phyloP scores from a whole-genome alignment of 1,140 invertebrate species.

The Drosophila watanabei region DNA sequence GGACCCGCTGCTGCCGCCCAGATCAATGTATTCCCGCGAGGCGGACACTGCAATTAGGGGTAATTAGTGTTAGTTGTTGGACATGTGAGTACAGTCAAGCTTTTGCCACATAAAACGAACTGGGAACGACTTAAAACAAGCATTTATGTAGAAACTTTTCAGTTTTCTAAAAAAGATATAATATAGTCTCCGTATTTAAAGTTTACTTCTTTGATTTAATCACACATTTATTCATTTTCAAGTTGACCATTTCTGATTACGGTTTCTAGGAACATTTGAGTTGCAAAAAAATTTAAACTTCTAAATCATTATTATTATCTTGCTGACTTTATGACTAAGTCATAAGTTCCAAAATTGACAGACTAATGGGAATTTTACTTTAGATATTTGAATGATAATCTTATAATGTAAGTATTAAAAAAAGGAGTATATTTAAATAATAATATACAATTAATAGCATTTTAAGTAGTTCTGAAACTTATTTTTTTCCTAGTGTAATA shows the following conservation, averaged over 20 bases:
- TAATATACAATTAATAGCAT: background rate
- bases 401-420: background rate
- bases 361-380: too few species aligned
- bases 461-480: background rate
- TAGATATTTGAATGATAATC: background rate
- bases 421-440: background rate
- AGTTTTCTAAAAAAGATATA: background rate
- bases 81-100: constrained; percentile 17
- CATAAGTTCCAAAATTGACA: too few species aligned
- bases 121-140: background rate
- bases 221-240: background rate
- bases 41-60: constrained; percentile 71
- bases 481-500: background rate
- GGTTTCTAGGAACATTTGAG: background rate
- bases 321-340: background rate
- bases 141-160: background rate
- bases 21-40: constrained; percentile 73
- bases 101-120: background rate
- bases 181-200: background rate
- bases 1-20: constrained; percentile 62
- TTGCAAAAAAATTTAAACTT: background rate
- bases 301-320: background rate
- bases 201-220: background rate
- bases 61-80: constrained; percentile 53
- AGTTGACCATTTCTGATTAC: background rate